Base-by-base conservation (phyloP, 1,140 invertebrate species). In the Alviniconcha marisindica region DNA sequence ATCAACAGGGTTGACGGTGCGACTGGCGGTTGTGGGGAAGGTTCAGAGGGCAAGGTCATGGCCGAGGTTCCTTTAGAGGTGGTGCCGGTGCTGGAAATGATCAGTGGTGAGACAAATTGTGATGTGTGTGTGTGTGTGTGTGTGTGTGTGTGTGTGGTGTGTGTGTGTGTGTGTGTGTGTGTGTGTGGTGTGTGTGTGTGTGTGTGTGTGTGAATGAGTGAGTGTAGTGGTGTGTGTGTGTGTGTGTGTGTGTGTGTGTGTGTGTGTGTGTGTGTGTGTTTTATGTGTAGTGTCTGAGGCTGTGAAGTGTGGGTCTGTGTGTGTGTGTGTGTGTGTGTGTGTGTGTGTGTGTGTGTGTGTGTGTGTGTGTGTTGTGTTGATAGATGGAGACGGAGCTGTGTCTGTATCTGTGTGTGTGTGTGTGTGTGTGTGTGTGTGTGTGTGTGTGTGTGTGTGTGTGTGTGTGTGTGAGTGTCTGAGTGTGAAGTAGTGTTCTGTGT, bases 1-100 rank as follows among this genome's bases (percentile, higher is more conserved):
- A n/a, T n/a, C n/a, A n/a, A n/a, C n/a, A n/a, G n/a, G n/a, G n/a
- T n/a, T n/a, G n/a, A n/a, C n/a, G n/a, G n/a, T n/a, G n/a, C n/a
- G n/a, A n/a, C n/a, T 69, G 56, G 56, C 24, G n/a, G 56, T n/a
- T 60, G 15, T 21, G n/a, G 5, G 56, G 56, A 60, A 60, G 24
- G 24, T 60, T n/a, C n/a, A 28, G 63, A 7, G 2, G 63, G n/a
- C 33, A n/a, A 38, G 15, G 12, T 7, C 33, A 14, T 24, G 7
- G 44, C 15, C 28, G 7, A 40, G 24, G 56, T 80, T 60, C 78
- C 78, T n/a, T 42, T 80, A 60, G 78, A 69, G 31, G 56, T 80
- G 3, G 78, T 80, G 40, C 78, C 54, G 3, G 14, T 80, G 14
- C 48, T 80, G 60, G 28, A 80, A 2, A 40, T 80, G 12, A 5